These are phyloP conservation scores for Acanthochromis polyacanthus DNA, from an alignment of 2,113 vertebrate genomes.

Conservation along the genomic window DNA sequence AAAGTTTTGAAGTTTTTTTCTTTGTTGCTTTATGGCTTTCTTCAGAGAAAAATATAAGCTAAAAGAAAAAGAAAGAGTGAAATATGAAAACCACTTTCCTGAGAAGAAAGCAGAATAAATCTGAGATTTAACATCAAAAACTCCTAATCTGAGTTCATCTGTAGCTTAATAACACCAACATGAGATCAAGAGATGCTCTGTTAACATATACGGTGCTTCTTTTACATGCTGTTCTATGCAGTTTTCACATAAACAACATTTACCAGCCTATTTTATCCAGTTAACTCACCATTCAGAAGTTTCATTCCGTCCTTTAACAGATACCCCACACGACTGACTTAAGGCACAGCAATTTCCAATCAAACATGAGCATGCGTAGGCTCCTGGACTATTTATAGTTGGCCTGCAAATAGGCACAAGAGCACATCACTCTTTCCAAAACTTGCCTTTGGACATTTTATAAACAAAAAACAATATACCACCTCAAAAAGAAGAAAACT, in stretches of 20 bases:
- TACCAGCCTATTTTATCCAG: slow-evolving; percentile 5
- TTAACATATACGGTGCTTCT: neutral
- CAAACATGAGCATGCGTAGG: slow-evolving; percentile 84
- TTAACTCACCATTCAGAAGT: slow-evolving; percentile 75
- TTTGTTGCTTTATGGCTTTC: neutral
- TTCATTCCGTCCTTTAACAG: slow-evolving; percentile 75
- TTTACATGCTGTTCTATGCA: neutral
- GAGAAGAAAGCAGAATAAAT: neutral
- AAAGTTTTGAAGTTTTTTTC: neutral
- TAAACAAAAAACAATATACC: slow-evolving; percentile 28
- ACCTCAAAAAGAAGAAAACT: neutral
- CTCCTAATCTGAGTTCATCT: neutral
- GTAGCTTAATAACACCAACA: neutral
- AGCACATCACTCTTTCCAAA: slow-evolving; percentile 80
- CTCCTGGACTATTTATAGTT: slow-evolving; percentile 83
- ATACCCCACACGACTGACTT: slow-evolving; percentile 73
- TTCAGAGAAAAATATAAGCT: slow-evolving; percentile 13
- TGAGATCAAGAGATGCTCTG: slow-evolving; percentile 13
- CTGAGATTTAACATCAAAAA: neutral
- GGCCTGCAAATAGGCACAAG: slow-evolving; percentile 84
- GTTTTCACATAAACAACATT: neutral
- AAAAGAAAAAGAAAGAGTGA: slow-evolving; percentile 16
- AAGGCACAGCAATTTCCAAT: slow-evolving; percentile 82
- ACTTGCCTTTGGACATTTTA: slow-evolving; percentile 57
- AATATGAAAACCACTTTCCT: neutral